These are phyloP conservation scores for Trichechus manatus DNA, from an alignment of 2,113 vertebrate species.

Conservation along the genomic window DNA sequence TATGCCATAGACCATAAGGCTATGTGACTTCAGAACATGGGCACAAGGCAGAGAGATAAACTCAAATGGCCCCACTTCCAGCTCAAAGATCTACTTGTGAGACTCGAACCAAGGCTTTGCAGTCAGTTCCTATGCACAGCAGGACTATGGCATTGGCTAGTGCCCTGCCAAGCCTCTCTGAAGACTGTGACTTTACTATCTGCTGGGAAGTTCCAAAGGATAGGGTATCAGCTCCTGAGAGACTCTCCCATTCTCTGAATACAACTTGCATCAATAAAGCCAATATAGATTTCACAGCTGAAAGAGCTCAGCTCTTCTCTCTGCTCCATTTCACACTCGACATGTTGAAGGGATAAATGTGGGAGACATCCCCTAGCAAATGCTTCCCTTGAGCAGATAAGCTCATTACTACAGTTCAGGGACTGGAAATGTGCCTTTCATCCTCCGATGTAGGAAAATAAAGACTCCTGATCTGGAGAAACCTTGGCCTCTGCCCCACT, in stretches of 20 bases:
- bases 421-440: not conserved
- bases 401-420: not conserved
- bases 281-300: not conserved
- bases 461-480: not conserved
- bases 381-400: not conserved
- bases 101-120: not conserved
- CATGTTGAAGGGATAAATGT: not conserved
- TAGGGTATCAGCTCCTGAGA: not conserved
- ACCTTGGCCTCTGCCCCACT: not conserved
- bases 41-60: not conserved
- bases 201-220: not conserved
- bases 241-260: not conserved
- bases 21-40: not conserved
- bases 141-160: not conserved
- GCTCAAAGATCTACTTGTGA: not conserved
- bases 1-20: not conserved
- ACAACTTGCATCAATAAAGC: not conserved
- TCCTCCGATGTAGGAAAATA: not conserved
- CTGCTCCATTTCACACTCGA: not conserved
- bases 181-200: not conserved
- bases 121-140: not conserved
- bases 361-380: not conserved
- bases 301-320: slow-evolving; percentile 8
- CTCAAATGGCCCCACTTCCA: not conserved
- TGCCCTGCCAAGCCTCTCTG: not conserved